Base-by-base conservation (phyloP, 2,888 invertebrate species). In the Lottia scabra region DNA sequence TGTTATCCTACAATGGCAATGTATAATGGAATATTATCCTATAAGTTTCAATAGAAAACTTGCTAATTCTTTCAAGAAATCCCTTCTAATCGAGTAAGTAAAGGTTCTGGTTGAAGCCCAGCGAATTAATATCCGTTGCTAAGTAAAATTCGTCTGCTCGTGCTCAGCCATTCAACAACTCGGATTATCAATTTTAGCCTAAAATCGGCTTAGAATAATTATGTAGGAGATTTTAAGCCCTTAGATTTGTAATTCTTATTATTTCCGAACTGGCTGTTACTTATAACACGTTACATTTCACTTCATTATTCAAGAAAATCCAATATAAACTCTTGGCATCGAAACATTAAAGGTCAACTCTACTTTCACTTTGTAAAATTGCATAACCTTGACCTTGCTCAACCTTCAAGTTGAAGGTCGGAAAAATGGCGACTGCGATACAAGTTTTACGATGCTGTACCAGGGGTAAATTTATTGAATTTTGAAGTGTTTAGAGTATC, bases 371-470 rank as follows among this genome's bases (percentile, higher is more conserved):
- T 56, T 56, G 38, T 38, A 38, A 8, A 38, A 5, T 5, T 38
- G 5, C 8, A 23, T 23, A 13, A 56, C 56, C 56, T 56, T 56
- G 43, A 71, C 71, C 63, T 67, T 63, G 27, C 26, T 63, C 63
- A 69, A 70, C 75, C 75, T 76, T 76, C 69, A 76, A 68, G 56
- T 63, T 72, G 16, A 45, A 45, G 38, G 26, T n/a, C 63, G 65
- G n/a, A 48, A 77, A 79, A 30, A 81, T 83, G 83, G 83, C 83
- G 71, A 78, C 80, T 63, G 23, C 56, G 2, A 68, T 76, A 43
- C 74, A 73, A 62, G 65, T 83, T 66, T 71, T 83, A 44, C 76
- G 80, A 26, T 72, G 76, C 48, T 79, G 78, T 64, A 75, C 70
- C 27, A 76, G 77, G 75, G 80, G 82, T 82, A 67, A 70, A 23